Percentiles rank a stretch among this genome's conserved stretches.
Evolutionary conservation across 2,113 vertebrate species (phyloP).

Genomic region (rabbit (Oryctolagus cuniculus)): DNA sequence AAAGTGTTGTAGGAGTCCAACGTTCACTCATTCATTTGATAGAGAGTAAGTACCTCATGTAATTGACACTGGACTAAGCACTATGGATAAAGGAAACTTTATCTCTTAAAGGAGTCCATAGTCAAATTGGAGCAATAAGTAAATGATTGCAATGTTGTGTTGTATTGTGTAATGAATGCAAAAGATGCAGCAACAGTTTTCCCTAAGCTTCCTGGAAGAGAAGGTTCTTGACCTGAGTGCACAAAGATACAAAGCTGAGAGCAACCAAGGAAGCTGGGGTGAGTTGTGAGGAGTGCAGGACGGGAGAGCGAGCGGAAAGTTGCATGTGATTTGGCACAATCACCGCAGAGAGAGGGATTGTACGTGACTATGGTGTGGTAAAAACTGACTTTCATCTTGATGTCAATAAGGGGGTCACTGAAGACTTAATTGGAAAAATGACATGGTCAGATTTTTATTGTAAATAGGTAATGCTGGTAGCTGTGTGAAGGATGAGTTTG

Average conservation of each 20-base stretch:
- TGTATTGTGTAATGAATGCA: neutral
- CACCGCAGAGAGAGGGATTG: neutral
- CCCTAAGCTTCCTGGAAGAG: conserved; percentile 8
- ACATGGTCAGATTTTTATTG: conserved; percentile 12
- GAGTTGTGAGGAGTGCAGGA: neutral
- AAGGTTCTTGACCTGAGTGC: conserved; percentile 27
- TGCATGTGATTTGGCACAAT: neutral
- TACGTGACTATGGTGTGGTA: neutral
- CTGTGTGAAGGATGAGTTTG: neutral
- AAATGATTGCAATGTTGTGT: neutral
- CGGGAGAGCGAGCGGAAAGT: neutral
- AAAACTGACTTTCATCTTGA: neutral
- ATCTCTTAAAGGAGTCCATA: conserved; percentile 23
- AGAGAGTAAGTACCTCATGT: neutral
- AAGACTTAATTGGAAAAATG: neutral
- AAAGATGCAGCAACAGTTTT: neutral
- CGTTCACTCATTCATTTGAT: neutral
- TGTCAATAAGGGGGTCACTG: neutral
- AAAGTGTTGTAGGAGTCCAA: neutral
- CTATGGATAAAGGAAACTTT: neutral
- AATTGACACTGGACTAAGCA: conserved; percentile 20
- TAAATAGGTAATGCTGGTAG: neutral
- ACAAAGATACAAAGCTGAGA: conserved; percentile 1
- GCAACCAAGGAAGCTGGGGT: neutral
- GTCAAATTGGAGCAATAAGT: neutral